phyloP scores from a whole-genome alignment of 2,797 vertebrate species.

The Sarcoramphus papa region DNA sequence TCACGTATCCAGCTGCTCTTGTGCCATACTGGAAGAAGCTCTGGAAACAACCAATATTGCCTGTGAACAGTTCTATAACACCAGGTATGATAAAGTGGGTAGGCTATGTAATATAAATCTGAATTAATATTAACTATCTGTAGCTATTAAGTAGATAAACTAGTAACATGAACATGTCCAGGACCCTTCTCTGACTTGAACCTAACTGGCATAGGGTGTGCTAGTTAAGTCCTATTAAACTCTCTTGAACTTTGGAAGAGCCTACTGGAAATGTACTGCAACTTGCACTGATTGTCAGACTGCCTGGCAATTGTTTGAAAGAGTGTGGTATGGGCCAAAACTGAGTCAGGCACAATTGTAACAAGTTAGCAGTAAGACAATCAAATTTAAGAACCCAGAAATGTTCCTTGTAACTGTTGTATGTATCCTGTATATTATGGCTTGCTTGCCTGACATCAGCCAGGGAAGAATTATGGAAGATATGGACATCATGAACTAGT shows the following conservation, averaged over 20 bases:
- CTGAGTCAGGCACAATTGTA: not conserved
- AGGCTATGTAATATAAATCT: not conserved
- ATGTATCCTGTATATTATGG: not conserved
- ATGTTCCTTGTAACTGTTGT: not conserved
- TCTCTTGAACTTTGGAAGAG: not conserved
- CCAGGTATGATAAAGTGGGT: not conserved
- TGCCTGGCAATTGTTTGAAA: not conserved
- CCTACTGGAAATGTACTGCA: not conserved
- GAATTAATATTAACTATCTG: not conserved
- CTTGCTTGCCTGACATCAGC: not conserved
- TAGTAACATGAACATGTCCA: not conserved
- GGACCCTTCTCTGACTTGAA: not conserved
- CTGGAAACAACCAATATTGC: not conserved
- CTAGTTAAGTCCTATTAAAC: not conserved
- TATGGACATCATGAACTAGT: not conserved
- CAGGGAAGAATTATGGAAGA: not conserved
- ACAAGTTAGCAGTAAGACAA: not conserved
- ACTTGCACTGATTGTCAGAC: not conserved
- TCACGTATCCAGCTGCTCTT: not conserved
- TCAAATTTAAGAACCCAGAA: not conserved
- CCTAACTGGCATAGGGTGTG: not conserved
- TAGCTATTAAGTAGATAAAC: not conserved
- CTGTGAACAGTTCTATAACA: not conserved
- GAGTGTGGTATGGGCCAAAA: not conserved
- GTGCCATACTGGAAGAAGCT: not conserved